These are phyloP conservation scores for Apoderus coryli DNA, from an alignment of 2,888 invertebrate species.

Conservation along the genomic window DNA sequence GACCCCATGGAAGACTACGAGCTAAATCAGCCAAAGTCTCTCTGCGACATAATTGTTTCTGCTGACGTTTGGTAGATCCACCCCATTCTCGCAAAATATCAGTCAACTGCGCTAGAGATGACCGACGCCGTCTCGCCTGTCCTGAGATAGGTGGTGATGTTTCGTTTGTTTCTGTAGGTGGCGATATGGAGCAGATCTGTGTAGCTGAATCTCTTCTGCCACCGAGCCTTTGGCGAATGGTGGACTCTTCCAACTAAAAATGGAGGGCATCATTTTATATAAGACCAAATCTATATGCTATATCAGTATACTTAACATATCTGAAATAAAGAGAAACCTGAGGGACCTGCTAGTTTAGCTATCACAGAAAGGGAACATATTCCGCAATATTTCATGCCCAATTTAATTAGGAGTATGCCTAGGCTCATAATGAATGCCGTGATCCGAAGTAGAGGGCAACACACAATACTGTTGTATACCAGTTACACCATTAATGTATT, in stretches of 20 bases:
- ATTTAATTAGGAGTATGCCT: too few relatives aligned
- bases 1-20: slow-evolving; percentile 69
- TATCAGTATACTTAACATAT: too few relatives aligned
- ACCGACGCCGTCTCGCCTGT: slow-evolving; percentile 33
- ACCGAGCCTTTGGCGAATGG: slow-evolving; percentile 69
- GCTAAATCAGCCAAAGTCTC: slow-evolving; percentile 82
- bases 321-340: too few relatives aligned
- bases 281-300: too few relatives aligned
- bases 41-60: slow-evolving; percentile 62
- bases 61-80: slow-evolving; percentile 41
- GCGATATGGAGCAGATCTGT: slow-evolving; percentile 72
- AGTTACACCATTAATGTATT: too few relatives aligned
- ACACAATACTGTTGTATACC: too few relatives aligned
- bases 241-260: slow-evolving; percentile 57
- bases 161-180: slow-evolving; percentile 59
- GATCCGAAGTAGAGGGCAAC: too few relatives aligned
- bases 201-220: slow-evolving; percentile 82
- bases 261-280: slow-evolving; percentile 1
- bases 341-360: too few relatives aligned
- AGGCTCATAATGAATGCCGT: too few relatives aligned
- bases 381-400: too few relatives aligned
- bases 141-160: slow-evolving; percentile 50
- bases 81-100: slow-evolving; percentile 83
- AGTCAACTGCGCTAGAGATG: slow-evolving; percentile 72
- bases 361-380: too few relatives aligned